Evolutionary conservation across 1,140 invertebrate species (phyloP).

Genomic region (Eueides isabella): DNA sequence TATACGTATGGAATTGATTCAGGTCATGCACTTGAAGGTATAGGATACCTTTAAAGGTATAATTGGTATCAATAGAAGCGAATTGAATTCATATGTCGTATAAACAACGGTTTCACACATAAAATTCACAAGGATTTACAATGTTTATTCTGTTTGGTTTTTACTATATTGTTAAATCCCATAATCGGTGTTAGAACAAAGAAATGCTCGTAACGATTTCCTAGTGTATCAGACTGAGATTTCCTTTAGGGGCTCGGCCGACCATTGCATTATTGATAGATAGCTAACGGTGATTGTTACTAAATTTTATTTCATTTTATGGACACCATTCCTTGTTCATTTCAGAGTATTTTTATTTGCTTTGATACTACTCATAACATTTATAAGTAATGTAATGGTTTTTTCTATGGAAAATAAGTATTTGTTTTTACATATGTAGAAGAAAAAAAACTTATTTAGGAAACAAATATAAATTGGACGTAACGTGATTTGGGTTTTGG

Average conservation of each 20-base stretch:
- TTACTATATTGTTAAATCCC: constrained; percentile 31
- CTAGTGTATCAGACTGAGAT: constrained; percentile 40
- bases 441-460: too few relatives aligned
- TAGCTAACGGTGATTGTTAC: constrained; percentile 35
- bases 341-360: not conserved
- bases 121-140: constrained; percentile 20
- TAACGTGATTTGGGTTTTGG: too few relatives aligned
- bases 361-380: not conserved
- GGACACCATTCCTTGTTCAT: not conserved
- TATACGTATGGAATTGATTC: not conserved
- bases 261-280: constrained; percentile 39
- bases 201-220: constrained; percentile 38
- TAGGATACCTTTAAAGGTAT: constrained; percentile 6
- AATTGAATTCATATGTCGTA: not conserved
- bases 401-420: not conserved
- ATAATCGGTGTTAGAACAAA: constrained; percentile 36
- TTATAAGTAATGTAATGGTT: not conserved
- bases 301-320: constrained; percentile 25
- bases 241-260: constrained; percentile 32
- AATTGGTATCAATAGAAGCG: not conserved
- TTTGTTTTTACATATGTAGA: too few relatives aligned
- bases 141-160: constrained; percentile 25
- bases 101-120: constrained; percentile 16
- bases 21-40: not conserved
- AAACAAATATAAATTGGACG: too few relatives aligned